Percentiles rank a stretch among this genome's conserved stretches.
These are phyloP conservation scores for Benitochromis conjunctus DNA, from an alignment of 2,113 vertebrate species.

Conservation along the genomic window DNA sequence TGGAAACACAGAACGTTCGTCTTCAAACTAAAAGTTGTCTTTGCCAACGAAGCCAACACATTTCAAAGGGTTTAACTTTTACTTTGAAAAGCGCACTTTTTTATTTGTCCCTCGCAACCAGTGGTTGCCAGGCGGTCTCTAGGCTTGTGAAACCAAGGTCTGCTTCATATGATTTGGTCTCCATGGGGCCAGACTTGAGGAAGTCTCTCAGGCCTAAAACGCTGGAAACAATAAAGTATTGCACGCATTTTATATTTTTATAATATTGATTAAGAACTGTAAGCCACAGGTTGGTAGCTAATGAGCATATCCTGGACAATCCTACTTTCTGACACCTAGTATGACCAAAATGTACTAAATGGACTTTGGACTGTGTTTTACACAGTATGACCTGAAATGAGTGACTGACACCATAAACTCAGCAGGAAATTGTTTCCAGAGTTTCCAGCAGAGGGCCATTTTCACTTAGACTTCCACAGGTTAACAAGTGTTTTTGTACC, in stretches of 20 bases:
- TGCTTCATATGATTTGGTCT: not conserved
- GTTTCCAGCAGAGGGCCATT: not conserved
- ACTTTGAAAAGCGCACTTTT: not conserved
- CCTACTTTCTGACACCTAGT: too few species aligned
- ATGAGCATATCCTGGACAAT: too few species aligned
- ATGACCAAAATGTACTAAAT: too few species aligned
- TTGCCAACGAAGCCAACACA: not conserved
- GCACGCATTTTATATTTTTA: too few species aligned
- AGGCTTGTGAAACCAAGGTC: not conserved
- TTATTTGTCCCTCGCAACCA: not conserved
- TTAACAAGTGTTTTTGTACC: not conserved
- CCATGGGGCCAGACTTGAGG: not conserved
- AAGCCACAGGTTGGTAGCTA: too few species aligned
- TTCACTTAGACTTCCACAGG: not conserved
- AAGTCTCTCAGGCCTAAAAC: not conserved
- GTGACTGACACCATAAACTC: not conserved
- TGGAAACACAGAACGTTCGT: not conserved
- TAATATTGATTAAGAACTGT: too few species aligned
- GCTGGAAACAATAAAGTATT: not conserved
- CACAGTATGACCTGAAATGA: not conserved
- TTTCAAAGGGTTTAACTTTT: not conserved
- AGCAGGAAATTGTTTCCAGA: not conserved
- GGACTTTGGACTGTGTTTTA: not conserved
- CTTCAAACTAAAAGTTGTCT: not conserved
- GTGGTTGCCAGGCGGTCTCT: not conserved